phyloP scores from a whole-genome alignment of 2,113 vertebrate species.

The Prochilodus magdalenae region DNA sequence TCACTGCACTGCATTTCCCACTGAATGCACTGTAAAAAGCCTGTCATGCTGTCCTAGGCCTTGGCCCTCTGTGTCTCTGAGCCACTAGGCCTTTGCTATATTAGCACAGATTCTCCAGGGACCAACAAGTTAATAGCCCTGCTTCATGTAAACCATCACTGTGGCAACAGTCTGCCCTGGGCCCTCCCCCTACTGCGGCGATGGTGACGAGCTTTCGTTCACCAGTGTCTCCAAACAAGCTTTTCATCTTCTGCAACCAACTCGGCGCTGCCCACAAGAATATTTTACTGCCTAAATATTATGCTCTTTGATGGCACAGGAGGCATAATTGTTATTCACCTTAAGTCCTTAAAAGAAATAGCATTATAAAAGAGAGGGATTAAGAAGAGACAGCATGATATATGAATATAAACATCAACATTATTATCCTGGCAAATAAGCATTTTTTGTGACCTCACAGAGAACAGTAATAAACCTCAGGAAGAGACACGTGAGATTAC shows the following conservation, averaged over 20 bases:
- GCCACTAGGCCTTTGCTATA: constrained; percentile 3
- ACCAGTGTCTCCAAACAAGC: constrained; percentile 70
- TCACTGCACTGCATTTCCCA: constrained; percentile 37
- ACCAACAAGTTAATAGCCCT: constrained; percentile 20
- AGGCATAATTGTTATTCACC: no score
- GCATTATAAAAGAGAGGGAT: no score
- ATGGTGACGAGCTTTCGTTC: constrained; percentile 1
- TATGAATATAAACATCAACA: no score
- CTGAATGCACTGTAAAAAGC: constrained; percentile 35
- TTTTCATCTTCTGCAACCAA: constrained; percentile 66
- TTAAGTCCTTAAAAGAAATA: no score
- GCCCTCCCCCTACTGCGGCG: not conserved
- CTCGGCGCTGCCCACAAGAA: no score
- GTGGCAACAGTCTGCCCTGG: not conserved
- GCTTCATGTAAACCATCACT: constrained; percentile 28
- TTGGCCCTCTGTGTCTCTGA: not conserved
- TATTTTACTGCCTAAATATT: no score
- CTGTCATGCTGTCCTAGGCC: constrained; percentile 15
- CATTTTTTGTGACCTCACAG: no score
- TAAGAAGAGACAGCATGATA: no score
- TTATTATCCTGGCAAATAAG: no score
- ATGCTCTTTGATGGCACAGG: no score
- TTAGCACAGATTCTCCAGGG: constrained; percentile 28
- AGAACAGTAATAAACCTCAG: no score
- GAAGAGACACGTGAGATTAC: no score